Evolutionary conservation across 2,113 vertebrate species (phyloP), one percentile per base, ranked within the genome.

Genomic region (Acinonyx jubatus): DNA sequence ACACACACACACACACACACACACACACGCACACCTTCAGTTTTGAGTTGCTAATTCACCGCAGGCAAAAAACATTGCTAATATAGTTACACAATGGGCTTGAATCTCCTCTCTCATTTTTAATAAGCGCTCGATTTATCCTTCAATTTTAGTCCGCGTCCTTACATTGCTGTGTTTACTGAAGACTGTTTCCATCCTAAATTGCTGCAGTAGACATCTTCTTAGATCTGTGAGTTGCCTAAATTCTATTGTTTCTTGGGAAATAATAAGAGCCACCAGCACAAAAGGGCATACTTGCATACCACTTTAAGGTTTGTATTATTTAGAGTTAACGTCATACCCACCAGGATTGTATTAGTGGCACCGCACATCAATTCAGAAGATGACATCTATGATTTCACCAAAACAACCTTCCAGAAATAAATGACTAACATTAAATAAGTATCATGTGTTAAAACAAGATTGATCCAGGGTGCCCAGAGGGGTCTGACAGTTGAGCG

Each of bases 361-460:
- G 15, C 29, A 52, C 57, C 52, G 21, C 41, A 38, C 25, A 80
- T 21, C 65, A 31, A 21, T 87, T 95, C 50, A 88, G 69, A 93
- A 63, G 12, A 29, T 8, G 79, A 36, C 15, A 80, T 29, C 38
- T 96, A n/a, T 52, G 69, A 95, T 74, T 74, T 94, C 76, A 92
- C 10, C 48, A 50, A 69, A 65, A 45, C 48, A 88, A 79, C 69
- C 4, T 13, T 93, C 50, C 48, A 91, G 91, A 90, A 61, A 48
- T 79, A 93, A 91, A 69, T 50, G 80, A 63, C 61, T 82, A 89
- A 91, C n/a, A 61, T 80, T 94, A 80, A 86, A 73, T 82, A 85
- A 94, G 27, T 57, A 73, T 61, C 73, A 91, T 25, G 18, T 74
- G 27, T 93, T 78, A 94, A 79, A 76, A 87, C 13, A 2, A 76